These are phyloP conservation scores for Listronotus bonariensis DNA, from an alignment of 1,140 invertebrate genomes.

Conservation along the genomic window DNA sequence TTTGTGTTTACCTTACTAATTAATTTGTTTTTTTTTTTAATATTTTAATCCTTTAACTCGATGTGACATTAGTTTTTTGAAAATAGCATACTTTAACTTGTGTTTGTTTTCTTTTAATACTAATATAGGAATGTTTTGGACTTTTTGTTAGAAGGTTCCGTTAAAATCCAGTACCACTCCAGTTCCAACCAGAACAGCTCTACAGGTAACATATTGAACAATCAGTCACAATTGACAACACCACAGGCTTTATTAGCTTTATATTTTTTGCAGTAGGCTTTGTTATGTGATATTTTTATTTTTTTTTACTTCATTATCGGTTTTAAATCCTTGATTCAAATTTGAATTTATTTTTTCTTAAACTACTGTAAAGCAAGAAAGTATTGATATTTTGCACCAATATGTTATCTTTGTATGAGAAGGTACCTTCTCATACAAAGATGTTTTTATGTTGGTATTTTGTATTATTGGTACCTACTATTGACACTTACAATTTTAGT, in stretches of 20 bases:
- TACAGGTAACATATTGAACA: constrained; percentile 53
- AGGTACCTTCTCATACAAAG: no score
- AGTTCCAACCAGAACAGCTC: constrained; percentile 48
- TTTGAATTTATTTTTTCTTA: no score
- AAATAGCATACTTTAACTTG: constrained; percentile 6
- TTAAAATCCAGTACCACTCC: constrained; percentile 46
- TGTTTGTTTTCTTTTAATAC: constrained; percentile 21
- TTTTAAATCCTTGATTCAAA: no score
- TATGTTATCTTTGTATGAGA: no score
- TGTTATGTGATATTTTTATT: no score
- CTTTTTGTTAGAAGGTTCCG: constrained; percentile 45
- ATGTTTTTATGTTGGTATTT: no score
- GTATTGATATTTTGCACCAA: no score
- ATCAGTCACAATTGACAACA: constrained; percentile 13
- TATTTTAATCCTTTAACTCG: neutral
- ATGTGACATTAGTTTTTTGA: constrained; percentile 7
- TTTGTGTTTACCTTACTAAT: constrained; percentile 19
- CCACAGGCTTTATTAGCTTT: constrained; percentile 28
- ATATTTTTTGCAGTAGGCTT: neutral
- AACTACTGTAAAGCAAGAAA: no score
- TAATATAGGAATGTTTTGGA: constrained; percentile 23
- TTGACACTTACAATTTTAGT: no score
- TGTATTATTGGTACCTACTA: no score
- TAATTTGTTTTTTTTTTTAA: constrained; percentile 3
- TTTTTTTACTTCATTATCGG: no score